A percentile compares a stretch with the other conserved stretches of the same genome.
These are phyloP conservation scores for Potamilus streckersoni DNA, from an alignment of 1,140 invertebrate genomes.

Conservation along the genomic window DNA sequence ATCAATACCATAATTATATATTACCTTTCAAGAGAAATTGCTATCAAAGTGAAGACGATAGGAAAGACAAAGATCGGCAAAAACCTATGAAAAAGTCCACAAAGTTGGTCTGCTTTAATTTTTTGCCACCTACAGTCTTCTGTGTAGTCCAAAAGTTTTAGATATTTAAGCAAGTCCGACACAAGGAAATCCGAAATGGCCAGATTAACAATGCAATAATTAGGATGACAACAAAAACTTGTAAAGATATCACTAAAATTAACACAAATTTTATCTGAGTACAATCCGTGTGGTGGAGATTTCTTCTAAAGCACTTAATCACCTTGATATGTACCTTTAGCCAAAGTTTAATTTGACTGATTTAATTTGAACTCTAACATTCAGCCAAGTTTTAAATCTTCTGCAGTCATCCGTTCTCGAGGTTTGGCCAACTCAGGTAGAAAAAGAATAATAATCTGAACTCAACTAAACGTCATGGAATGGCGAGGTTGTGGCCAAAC, in stretches of 20 bases:
- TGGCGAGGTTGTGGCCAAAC: no score
- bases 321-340: no score
- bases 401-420: no score
- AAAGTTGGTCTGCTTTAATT: slow-evolving; percentile 64
- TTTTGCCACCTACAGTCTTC: slow-evolving; percentile 65
- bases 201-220: slow-evolving; percentile 72
- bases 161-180: slow-evolving; percentile 68
- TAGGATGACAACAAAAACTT: slow-evolving; percentile 66
- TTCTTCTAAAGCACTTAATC: no score
- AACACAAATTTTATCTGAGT: slow-evolving; percentile 43
- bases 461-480: no score
- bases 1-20: not conserved
- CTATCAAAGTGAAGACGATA: slow-evolving; percentile 68
- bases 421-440: no score
- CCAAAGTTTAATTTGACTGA: no score
- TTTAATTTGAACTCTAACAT: no score
- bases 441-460: no score
- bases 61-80: slow-evolving; percentile 69
- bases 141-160: slow-evolving; percentile 70
- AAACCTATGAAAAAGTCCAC: slow-evolving; percentile 65
- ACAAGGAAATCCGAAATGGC: slow-evolving; percentile 69
- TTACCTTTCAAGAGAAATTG: slow-evolving; percentile 71
- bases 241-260: slow-evolving; percentile 40
- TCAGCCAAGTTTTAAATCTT: no score
- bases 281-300: slow-evolving; percentile 34